Percentiles rank a stretch among this genome's conserved stretches.
Conservation (phyloP, 2,888 invertebrate genomes). For the Aleiodes leptofemur region DNA sequence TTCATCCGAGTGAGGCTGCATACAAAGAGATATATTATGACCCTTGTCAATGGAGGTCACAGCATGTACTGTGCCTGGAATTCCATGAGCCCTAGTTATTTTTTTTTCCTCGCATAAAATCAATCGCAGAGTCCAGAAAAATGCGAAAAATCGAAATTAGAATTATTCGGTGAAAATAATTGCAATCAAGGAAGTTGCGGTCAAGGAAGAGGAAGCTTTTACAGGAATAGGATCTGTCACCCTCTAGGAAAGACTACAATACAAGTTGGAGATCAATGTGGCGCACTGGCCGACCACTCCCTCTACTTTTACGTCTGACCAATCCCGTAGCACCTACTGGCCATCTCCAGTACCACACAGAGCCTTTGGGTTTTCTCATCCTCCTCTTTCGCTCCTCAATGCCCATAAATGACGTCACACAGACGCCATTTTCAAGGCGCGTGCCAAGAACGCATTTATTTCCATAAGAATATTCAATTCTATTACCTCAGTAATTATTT, state of each 20-base stretch:
- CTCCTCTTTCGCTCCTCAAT: slow-evolving; percentile 44
- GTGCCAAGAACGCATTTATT: slow-evolving; percentile 64
- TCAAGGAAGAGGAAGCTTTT: too few relatives aligned
- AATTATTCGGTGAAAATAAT: too few relatives aligned
- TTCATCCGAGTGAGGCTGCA: too few relatives aligned
- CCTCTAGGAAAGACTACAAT: slow-evolving; percentile 21
- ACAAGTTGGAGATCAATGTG: slow-evolving; percentile 66
- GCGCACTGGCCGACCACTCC: slow-evolving; percentile 69
- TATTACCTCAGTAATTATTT: neutral
- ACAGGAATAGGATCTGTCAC: too few relatives aligned
- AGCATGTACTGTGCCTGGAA: too few relatives aligned
- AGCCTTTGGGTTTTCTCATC: slow-evolving; percentile 17
- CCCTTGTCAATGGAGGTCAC: too few relatives aligned
- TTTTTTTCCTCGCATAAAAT: too few relatives aligned
- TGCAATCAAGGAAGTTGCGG: too few relatives aligned
- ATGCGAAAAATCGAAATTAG: too few relatives aligned
- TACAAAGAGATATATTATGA: too few relatives aligned
- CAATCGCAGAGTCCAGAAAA: too few relatives aligned
- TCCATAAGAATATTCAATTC: slow-evolving; percentile 13
- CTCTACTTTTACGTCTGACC: slow-evolving; percentile 69
- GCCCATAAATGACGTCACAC: slow-evolving; percentile 69
- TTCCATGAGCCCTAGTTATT: too few relatives aligned
- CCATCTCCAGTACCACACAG: slow-evolving; percentile 63
- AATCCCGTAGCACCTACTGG: slow-evolving; percentile 68
- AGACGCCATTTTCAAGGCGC: slow-evolving; percentile 73